phyloP scores from a whole-genome alignment of 1,140 invertebrate species.

The Drosophila nannoptera region DNA sequence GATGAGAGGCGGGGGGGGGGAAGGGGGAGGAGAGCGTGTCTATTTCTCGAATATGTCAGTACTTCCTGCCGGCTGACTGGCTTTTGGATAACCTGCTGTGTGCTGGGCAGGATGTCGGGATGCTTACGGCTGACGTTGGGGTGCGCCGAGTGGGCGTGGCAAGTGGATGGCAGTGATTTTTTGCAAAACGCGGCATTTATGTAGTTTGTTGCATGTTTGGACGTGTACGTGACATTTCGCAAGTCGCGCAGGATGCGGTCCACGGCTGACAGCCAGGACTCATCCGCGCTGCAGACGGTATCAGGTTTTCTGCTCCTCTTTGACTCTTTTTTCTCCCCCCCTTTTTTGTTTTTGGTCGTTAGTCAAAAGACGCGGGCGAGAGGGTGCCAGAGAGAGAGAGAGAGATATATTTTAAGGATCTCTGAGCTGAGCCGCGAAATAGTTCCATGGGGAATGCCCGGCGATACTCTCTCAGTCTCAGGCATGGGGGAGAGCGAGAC shows the following conservation, averaged over 20 bases:
- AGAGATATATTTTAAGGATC: not conserved
- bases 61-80: slow-evolving; percentile 49
- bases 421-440: too few relatives aligned
- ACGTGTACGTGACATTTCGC: slow-evolving; percentile 71
- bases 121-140: not conserved
- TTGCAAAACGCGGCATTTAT: slow-evolving; percentile 59
- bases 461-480: too few relatives aligned
- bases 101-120: slow-evolving; percentile 15
- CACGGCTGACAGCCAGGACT: slow-evolving; percentile 10
- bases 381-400: not conserved
- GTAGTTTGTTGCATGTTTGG: slow-evolving; percentile 71
- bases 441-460: too few relatives aligned
- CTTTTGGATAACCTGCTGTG: slow-evolving; percentile 53
- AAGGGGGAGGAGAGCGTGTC: slow-evolving; percentile 3
- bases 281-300: too few relatives aligned
- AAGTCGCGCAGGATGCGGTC: slow-evolving; percentile 37
- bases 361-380: not conserved
- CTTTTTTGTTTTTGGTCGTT: slow-evolving; percentile 10
- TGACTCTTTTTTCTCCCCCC: too few relatives aligned
- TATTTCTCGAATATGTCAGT: slow-evolving; percentile 51
- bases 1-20: not conserved
- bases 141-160: slow-evolving; percentile 7
- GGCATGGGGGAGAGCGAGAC: not conserved
- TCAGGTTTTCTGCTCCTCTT: too few relatives aligned
- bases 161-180: slow-evolving; percentile 30